A percentile compares a stretch with the other conserved stretches of the same genome.
Conservation (phyloP, 2,113 vertebrate species). For the Synchiropus splendidus region DNA sequence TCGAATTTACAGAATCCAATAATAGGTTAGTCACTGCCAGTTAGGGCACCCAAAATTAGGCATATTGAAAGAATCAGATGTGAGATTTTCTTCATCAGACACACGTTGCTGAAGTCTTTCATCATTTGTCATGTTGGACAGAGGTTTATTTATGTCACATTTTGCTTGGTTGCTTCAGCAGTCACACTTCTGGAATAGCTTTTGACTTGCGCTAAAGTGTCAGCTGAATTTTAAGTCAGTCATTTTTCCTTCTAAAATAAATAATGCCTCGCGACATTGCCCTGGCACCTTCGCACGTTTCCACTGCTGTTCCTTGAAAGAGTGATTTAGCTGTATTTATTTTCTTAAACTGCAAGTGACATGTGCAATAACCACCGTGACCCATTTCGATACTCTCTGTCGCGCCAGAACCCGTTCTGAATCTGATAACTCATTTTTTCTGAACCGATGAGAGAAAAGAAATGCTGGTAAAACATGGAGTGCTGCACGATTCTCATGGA, state of each 20-base stretch:
- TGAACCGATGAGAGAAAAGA: too few relatives aligned
- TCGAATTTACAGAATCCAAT: constrained; percentile 47
- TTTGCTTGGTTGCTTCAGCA: constrained; percentile 21
- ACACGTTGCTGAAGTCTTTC: constrained; percentile 36
- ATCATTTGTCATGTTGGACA: constrained; percentile 51
- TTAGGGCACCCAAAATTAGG: constrained; percentile 21
- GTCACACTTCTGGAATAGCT: constrained; percentile 48
- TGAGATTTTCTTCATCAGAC: constrained; percentile 23
- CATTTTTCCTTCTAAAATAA: constrained; percentile 54
- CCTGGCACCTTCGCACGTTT: constrained; percentile 40
- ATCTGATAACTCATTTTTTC: constrained; percentile 25
- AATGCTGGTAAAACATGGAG: too few relatives aligned
- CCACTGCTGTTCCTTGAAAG: constrained; percentile 23
- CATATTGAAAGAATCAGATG: constrained; percentile 22
- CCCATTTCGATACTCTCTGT: constrained; percentile 23
- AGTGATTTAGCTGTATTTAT: constrained; percentile 37
- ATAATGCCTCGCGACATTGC: constrained; percentile 34
- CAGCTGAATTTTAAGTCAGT: constrained; percentile 45
- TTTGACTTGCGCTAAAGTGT: constrained; percentile 38
- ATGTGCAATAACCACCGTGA: constrained; percentile 29
- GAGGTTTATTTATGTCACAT: constrained; percentile 47
- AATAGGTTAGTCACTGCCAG: constrained; percentile 32
- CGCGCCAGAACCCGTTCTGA: constrained; percentile 7
- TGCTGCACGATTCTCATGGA: too few relatives aligned
- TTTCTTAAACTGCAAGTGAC: constrained; percentile 25